Evolutionary conservation across 2,797 vertebrate species (phyloP).

Genomic region (Telmatherina bonti): DNA sequence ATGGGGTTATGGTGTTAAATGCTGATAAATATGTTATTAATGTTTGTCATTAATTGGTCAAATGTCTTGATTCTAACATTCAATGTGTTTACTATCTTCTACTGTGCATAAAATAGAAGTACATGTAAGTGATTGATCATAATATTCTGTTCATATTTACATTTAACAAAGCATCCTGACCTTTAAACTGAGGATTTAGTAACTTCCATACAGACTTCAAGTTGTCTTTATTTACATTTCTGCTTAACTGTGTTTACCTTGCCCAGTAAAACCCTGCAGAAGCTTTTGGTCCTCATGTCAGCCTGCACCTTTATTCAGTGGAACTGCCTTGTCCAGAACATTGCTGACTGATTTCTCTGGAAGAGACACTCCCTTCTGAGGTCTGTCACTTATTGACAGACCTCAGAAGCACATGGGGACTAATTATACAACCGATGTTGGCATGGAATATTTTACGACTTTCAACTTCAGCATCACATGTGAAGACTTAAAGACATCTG

Average conservation of each 20-base stretch:
- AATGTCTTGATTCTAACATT: too few species aligned
- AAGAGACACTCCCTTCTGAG: constrained; percentile 3
- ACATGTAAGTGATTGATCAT: too few species aligned
- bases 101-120: too few species aligned
- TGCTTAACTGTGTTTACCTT: not conserved
- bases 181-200: too few species aligned
- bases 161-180: too few species aligned
- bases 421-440: not conserved
- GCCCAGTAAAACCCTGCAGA: not conserved
- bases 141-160: too few species aligned
- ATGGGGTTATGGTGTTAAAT: too few species aligned
- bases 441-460: not conserved
- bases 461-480: not conserved
- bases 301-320: not conserved
- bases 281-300: not conserved
- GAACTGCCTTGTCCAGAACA: not conserved
- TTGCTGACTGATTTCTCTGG: not conserved
- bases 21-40: too few species aligned
- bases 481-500: not conserved
- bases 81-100: too few species aligned
- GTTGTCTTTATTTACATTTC: too few species aligned
- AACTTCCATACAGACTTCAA: too few species aligned
- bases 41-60: too few species aligned
- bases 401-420: not conserved
- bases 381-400: not conserved